phyloP scores from a whole-genome alignment of 2,888 invertebrate species.

The Sialis fuliginosa region DNA sequence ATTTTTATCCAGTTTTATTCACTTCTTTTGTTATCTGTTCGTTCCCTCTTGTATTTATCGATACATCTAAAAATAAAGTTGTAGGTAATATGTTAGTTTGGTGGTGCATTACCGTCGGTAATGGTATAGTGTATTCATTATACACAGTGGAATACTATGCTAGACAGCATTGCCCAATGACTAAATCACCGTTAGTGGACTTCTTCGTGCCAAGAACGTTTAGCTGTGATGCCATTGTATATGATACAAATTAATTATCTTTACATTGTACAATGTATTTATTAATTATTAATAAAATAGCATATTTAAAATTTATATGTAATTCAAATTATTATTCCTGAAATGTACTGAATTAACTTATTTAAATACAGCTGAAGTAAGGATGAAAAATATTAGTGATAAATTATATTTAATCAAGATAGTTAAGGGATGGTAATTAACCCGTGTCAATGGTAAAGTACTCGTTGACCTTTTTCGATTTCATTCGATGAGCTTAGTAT shows the following conservation, averaged over 20 bases:
- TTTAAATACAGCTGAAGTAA: too few relatives aligned
- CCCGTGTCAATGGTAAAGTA: too few relatives aligned
- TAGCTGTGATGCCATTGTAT: constrained; percentile 15
- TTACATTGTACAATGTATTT: too few relatives aligned
- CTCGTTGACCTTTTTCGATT: not conserved
- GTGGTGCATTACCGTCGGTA: constrained; percentile 61
- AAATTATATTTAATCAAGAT: too few relatives aligned
- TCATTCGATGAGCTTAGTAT: not conserved
- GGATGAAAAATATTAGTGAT: too few relatives aligned
- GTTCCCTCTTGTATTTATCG: constrained; percentile 32
- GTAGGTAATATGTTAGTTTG: constrained; percentile 71
- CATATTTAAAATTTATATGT: too few relatives aligned
- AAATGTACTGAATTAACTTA: too few relatives aligned
- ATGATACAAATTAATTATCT: too few relatives aligned
- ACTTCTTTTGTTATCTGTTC: constrained; percentile 58
- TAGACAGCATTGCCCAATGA: constrained; percentile 48
- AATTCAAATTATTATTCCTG: too few relatives aligned
- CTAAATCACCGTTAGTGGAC: constrained; percentile 24
- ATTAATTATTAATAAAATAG: too few relatives aligned
- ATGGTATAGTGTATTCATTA: constrained; percentile 52
- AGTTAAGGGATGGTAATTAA: too few relatives aligned
- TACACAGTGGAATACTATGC: constrained; percentile 82
- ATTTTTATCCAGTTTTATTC: constrained; percentile 77
- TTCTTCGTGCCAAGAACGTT: constrained; percentile 32
- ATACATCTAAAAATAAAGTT: constrained; percentile 23